Evolutionary conservation across 2,113 vertebrate species (phyloP).

Genomic region (Dipodomys merriami): DNA sequence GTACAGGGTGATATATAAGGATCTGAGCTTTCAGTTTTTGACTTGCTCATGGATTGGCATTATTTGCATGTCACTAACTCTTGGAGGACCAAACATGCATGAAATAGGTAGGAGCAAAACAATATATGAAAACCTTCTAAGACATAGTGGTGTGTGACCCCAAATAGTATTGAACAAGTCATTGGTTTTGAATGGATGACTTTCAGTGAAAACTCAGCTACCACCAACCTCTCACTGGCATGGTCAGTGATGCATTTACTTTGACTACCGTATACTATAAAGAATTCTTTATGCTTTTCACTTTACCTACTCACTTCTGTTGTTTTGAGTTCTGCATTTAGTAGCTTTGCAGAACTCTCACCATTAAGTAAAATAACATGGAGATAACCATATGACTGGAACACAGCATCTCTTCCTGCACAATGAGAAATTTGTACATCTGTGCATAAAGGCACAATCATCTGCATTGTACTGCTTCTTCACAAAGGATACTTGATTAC

Average conservation of each 20-base stretch:
- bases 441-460: neutral
- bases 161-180: neutral
- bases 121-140: neutral
- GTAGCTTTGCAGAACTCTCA: neutral
- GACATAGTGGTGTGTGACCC: neutral
- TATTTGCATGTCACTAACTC: neutral
- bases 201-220: constrained; percentile 4
- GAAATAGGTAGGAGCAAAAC: neutral
- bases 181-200: neutral
- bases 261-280: neutral
- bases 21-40: neutral
- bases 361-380: neutral
- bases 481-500: neutral
- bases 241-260: constrained; percentile 14
- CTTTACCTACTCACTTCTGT: neutral
- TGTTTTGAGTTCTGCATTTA: constrained; percentile 5
- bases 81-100: neutral
- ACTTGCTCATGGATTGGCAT: neutral
- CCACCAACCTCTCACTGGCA: neutral
- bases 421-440: neutral
- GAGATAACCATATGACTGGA: neutral
- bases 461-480: neutral
- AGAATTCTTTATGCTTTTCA: neutral
- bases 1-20: too few species aligned
- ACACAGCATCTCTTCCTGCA: neutral